These are phyloP conservation scores for Drosophila picticornis DNA, from an alignment of 2,888 invertebrate genomes.

Conservation along the genomic window DNA sequence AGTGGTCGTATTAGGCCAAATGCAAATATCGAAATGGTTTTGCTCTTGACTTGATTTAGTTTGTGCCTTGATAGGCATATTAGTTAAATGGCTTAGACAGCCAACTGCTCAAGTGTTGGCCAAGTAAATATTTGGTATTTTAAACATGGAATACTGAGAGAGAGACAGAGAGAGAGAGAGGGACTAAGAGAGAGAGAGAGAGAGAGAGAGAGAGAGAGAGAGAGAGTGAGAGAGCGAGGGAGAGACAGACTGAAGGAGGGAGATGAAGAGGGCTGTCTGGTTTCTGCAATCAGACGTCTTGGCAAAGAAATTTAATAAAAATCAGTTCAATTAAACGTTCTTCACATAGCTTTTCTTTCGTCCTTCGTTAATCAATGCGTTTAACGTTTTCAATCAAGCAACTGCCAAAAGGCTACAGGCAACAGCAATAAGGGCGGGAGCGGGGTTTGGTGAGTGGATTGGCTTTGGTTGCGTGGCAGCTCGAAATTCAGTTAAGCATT, in stretches of 20 bases:
- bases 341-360: conserved; percentile 43
- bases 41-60: conserved; percentile 25
- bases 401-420: conserved; percentile 62
- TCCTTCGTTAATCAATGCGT: conserved; percentile 74
- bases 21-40: conserved; percentile 51
- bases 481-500: conserved; percentile 80
- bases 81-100: conserved; percentile 66
- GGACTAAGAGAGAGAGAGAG: not conserved
- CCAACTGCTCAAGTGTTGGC: conserved; percentile 41
- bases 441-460: conserved; percentile 1
- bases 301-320: conserved; percentile 70
- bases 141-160: conserved; percentile 10
- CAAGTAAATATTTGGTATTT: conserved; percentile 65
- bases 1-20: conserved; percentile 18
- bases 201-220: not conserved
- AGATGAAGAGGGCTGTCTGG: conserved; percentile 38
- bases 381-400: conserved; percentile 78
- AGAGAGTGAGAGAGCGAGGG: not conserved
- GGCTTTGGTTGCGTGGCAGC: conserved; percentile 56
- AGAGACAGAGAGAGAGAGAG: not conserved
- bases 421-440: not conserved
- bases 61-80: conserved; percentile 52
- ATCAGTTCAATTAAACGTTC: conserved; percentile 75
- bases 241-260: not conserved
- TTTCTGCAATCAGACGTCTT: conserved; percentile 64